Evolutionary conservation across 2,888 invertebrate genomes (phyloP).

Genomic region (Aspidiotus destructor): DNA sequence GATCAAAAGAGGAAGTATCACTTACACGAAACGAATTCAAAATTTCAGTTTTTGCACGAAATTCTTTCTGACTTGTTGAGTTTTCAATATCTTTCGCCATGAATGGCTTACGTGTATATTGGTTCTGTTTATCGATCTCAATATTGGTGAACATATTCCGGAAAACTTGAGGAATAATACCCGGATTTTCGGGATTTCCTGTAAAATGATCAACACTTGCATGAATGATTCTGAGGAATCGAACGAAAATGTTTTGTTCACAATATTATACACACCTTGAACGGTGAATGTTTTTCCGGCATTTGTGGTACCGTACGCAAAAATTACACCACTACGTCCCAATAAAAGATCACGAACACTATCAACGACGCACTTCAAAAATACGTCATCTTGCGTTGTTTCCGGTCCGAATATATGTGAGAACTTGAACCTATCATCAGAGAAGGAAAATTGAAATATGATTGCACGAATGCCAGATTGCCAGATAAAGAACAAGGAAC

Average conservation of each 20-base stretch:
- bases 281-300: constrained; percentile 81
- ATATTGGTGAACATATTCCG: constrained; percentile 24
- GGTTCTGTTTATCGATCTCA: not conserved
- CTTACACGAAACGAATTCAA: not conserved
- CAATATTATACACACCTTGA: constrained; percentile 44
- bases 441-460: not conserved
- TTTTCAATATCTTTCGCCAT: constrained; percentile 5
- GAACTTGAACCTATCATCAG: constrained; percentile 41
- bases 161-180: constrained; percentile 55
- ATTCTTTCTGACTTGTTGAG: not conserved
- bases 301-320: constrained; percentile 82
- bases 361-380: constrained; percentile 51
- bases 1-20: not conserved
- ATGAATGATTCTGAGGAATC: not conserved
- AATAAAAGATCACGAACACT: constrained; percentile 51
- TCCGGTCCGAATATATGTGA: constrained; percentile 46
- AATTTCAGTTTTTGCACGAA: not conserved
- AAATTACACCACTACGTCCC: constrained; percentile 63
- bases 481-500: not conserved
- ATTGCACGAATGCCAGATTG: not conserved
- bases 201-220: constrained; percentile 38
- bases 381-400: constrained; percentile 47
- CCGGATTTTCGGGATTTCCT: constrained; percentile 56
- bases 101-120: not conserved
- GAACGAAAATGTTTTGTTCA: not conserved